Evolutionary conservation across 2,797 vertebrate species (phyloP).

Genomic region (Gallirallus australis): DNA sequence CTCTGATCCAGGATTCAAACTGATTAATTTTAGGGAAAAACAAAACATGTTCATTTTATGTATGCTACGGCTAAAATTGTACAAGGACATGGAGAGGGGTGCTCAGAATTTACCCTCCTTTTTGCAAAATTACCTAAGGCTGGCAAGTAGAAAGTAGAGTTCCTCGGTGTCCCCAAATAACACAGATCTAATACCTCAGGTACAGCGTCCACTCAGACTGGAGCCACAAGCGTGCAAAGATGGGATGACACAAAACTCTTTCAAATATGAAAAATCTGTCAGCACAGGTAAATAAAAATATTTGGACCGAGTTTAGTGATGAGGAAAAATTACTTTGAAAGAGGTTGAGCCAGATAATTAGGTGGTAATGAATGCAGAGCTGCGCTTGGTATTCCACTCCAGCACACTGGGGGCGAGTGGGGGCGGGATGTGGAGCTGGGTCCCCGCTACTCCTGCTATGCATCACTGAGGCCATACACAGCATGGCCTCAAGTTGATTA

Average conservation of each 20-base stretch:
- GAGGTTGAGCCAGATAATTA: slow-evolving; percentile 68
- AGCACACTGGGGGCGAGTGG: slow-evolving; percentile 49
- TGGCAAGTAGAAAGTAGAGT: slow-evolving; percentile 13
- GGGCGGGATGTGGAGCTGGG: not conserved
- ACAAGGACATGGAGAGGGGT: not conserved
- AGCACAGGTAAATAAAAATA: slow-evolving; percentile 68
- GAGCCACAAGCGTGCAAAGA: not conserved
- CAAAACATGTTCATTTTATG: not conserved
- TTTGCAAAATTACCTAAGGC: not conserved
- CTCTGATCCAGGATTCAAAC: not conserved
- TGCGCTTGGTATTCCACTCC: slow-evolving; percentile 70
- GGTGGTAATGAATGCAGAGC: slow-evolving; percentile 69
- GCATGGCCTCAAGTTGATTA: slow-evolving; percentile 49
- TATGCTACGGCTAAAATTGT: not conserved
- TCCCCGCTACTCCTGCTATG: not conserved
- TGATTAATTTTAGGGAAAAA: rapidly evolving
- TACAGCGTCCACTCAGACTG: not conserved
- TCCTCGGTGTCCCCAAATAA: not conserved
- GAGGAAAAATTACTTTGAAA: slow-evolving; percentile 64
- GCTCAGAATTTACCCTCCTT: not conserved
- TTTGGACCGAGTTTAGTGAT: slow-evolving; percentile 42
- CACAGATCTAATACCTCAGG: not conserved
- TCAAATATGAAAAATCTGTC: slow-evolving; percentile 50
- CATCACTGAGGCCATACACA: slow-evolving; percentile 63
- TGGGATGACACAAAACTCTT: not conserved